Evolutionary conservation across 2,888 invertebrate species (phyloP), one percentile per base, ranked within the genome.

Genomic region (Chymomyza amoena): DNA sequence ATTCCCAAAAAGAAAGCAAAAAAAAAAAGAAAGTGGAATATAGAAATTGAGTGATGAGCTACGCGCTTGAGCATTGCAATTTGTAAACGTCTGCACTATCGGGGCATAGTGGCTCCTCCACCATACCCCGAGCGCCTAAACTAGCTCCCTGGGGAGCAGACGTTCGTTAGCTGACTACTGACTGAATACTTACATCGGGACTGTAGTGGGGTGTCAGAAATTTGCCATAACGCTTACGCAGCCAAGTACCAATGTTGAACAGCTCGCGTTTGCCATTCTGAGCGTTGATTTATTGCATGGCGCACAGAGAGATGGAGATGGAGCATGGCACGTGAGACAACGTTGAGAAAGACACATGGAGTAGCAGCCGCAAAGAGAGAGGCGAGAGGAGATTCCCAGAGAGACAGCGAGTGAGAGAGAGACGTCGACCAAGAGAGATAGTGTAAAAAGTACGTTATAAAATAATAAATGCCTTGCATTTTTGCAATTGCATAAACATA

Each of bases 201-300:
- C 91, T 92, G 88, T 94, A 95, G 60, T 92, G 89, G 15, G 92
- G 90, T 6, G 94, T 94, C 64, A 96, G 90, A 89, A 95, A 95
- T 28, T 91, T 84, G 54, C 92, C 92, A 88, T 96, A 96, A 69
- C 95, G 92, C 66, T 93, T 89, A 66, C 95, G 92, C 51, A 96
- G 89, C 91, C 93, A 95, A 78, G 93, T 89, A n/a, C 96, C 96
- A 66, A 94, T 93, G 70, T 93, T 92, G 89, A 93, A 95, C 68
- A 95, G 93, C 76, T 94, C 93, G 61, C 91, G 86, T 90, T 95
- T 94, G 67, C 96, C 96, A 87, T 92, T 91, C 95, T 95, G 85
- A 81, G 87, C 63, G 89, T 84, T 89, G 86, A 90, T 89, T 89
- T 87, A 90, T 89, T 84, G 68, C 84, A 83, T 74, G 78, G 50